These are phyloP conservation scores for Merops nubicus DNA, from an alignment of 2,113 vertebrate genomes.

Conservation along the genomic window DNA sequence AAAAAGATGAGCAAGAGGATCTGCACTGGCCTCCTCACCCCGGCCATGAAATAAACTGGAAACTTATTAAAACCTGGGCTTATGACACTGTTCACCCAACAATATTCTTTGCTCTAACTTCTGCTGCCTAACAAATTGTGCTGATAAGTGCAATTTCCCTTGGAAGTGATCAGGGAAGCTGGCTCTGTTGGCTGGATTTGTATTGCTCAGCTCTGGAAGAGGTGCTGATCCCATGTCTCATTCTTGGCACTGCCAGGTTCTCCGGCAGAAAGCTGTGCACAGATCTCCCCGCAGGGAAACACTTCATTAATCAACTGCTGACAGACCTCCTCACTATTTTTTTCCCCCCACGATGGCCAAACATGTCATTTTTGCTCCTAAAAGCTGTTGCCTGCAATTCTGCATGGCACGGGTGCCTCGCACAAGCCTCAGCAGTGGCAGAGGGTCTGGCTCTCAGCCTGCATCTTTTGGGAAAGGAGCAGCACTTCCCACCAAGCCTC, in stretches of 20 bases:
- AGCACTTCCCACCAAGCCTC: not conserved
- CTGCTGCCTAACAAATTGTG: not conserved
- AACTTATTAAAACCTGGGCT: not conserved
- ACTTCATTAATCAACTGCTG: not conserved
- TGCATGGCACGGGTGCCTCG: fast-evolving
- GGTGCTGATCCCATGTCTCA: not conserved
- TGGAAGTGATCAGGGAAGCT: not conserved
- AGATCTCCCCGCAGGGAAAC: not conserved
- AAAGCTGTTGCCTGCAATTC: not conserved
- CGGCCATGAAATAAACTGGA: not conserved
- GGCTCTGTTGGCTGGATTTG: not conserved
- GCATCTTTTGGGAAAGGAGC: not conserved
- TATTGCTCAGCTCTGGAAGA: conserved; percentile 1
- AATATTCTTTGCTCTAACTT: not conserved
- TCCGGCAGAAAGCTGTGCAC: not conserved
- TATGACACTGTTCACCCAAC: not conserved
- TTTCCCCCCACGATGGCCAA: not conserved
- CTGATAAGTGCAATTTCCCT: not conserved
- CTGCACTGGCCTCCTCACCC: not conserved
- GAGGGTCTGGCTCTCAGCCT: not conserved
- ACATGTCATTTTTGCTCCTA: not conserved
- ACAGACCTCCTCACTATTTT: not conserved
- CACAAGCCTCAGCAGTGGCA: not conserved
- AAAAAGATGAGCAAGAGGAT: fast-evolving
- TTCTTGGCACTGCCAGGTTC: not conserved